A percentile compares a stretch with the other conserved stretches of the same genome.
phyloP scores from a whole-genome alignment of 35 echinoderm and acorn worm genomes.

The Apostichopus japonicus region DNA sequence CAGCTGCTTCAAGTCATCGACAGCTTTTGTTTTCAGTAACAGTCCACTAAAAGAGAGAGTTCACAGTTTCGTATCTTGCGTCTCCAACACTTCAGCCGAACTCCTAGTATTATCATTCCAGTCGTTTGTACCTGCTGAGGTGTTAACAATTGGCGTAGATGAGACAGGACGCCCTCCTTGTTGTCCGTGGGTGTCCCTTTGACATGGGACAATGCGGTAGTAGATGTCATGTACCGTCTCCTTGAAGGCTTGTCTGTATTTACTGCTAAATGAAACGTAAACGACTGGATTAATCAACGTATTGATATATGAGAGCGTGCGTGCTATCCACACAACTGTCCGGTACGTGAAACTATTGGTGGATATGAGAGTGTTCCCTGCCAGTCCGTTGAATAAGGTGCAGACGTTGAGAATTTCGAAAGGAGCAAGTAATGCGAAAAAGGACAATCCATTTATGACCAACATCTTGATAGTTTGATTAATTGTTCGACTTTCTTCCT shows the following conservation, averaged over 20 bases:
- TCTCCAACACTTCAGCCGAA: constrained; percentile 19
- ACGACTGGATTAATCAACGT: constrained; percentile 68
- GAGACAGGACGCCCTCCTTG: constrained; percentile 26
- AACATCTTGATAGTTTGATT: constrained; percentile 67
- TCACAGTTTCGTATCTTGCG: constrained; percentile 48
- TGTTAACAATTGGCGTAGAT: background rate
- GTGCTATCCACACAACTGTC: constrained; percentile 4
- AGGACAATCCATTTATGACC: constrained; percentile 65
- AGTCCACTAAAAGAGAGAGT: background rate
- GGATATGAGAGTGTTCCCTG: constrained; percentile 4
- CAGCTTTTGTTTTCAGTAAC: no score
- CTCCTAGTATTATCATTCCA: constrained; percentile 49
- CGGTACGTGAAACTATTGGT: background rate
- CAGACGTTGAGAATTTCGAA: constrained; percentile 64
- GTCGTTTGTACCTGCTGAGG: constrained; percentile 30
- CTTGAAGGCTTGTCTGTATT: constrained; percentile 73
- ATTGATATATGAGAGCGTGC: constrained; percentile 64
- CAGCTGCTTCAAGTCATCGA: no score
- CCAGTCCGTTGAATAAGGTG: constrained; percentile 11
- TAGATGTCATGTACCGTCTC: constrained; percentile 26
- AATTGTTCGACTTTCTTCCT: constrained; percentile 21
- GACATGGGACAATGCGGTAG: background rate
- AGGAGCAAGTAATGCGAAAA: constrained; percentile 67
- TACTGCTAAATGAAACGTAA: constrained; percentile 59
- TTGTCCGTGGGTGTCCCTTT: background rate